Conservation (phyloP, 2,888 invertebrate genomes). For the Ormyrus nitidulus region DNA sequence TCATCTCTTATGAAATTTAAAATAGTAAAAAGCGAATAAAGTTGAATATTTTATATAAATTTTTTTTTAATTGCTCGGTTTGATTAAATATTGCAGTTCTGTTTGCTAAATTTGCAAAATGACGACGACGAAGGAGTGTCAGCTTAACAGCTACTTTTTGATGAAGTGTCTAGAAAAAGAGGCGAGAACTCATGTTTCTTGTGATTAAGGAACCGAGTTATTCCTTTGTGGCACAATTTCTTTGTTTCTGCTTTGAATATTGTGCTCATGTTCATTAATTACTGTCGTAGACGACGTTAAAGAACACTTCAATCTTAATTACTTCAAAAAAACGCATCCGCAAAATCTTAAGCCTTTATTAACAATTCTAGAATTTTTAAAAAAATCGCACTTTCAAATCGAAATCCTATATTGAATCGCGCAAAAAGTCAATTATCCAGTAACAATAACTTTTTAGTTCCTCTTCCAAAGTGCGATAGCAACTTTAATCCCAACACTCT, state of each 20-base stretch:
- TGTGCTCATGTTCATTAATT: constrained; percentile 12
- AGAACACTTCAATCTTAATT: neutral
- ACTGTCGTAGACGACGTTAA: neutral
- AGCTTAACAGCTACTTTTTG: constrained; percentile 44
- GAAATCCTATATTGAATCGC: no score
- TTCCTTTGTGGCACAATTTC: constrained; percentile 38
- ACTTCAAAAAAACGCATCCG: no score
- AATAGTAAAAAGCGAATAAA: no score
- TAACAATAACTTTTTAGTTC: no score
- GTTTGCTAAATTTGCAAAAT: constrained; percentile 23
- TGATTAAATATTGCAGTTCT: no score
- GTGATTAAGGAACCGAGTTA: constrained; percentile 43
- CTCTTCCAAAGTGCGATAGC: no score
- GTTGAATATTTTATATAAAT: neutral
- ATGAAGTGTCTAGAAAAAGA: constrained; percentile 50
- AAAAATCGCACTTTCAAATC: no score
- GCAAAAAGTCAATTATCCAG: no score
- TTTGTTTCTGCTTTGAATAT: constrained; percentile 20
- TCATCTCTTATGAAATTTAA: no score
- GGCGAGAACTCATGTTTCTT: constrained; percentile 28
- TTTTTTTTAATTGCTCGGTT: neutral
- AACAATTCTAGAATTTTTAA: no score
- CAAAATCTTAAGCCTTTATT: no score
- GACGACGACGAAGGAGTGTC: constrained; percentile 34
- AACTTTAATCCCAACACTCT: no score